phyloP scores from a whole-genome alignment of 2,113 vertebrate species.

The Mohoua ochrocephala region DNA sequence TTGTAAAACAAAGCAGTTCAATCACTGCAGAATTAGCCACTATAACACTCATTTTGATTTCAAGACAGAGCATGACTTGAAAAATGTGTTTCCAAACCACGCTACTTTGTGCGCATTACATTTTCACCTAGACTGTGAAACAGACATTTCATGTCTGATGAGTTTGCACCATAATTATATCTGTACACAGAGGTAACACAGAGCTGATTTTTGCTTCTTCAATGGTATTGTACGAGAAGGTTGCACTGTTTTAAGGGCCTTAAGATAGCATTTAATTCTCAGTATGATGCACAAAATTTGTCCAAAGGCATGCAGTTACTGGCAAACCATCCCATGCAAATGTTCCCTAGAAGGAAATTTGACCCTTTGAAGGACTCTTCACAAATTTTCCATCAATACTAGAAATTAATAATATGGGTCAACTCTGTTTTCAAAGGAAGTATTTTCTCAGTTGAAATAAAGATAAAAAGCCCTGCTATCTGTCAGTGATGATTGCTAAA shows the following conservation, averaged over 20 bases:
- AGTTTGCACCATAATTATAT: not conserved
- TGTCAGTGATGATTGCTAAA: not conserved
- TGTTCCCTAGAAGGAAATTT: not conserved
- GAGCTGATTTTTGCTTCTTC: not conserved
- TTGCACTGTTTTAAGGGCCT: not conserved
- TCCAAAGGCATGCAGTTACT: not conserved
- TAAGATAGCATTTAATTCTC: not conserved
- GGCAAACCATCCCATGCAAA: not conserved
- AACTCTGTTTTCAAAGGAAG: not conserved
- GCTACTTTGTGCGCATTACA: rapidly evolving
- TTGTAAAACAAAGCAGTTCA: not conserved
- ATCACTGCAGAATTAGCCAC: not conserved
- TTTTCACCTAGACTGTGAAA: not conserved
- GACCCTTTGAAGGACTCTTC: not conserved
- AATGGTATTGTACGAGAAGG: not conserved
- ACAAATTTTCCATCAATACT: not conserved
- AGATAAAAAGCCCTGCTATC: not conserved
- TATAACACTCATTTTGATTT: not conserved
- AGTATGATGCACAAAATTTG: not conserved
- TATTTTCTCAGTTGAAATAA: not conserved
- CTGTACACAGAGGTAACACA: not conserved
- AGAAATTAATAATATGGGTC: not conserved
- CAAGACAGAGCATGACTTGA: not conserved
- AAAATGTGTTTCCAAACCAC: not conserved
- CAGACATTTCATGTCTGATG: not conserved